phyloP scores from a whole-genome alignment of 2,113 vertebrate genomes.

The Osmerus mordax region DNA sequence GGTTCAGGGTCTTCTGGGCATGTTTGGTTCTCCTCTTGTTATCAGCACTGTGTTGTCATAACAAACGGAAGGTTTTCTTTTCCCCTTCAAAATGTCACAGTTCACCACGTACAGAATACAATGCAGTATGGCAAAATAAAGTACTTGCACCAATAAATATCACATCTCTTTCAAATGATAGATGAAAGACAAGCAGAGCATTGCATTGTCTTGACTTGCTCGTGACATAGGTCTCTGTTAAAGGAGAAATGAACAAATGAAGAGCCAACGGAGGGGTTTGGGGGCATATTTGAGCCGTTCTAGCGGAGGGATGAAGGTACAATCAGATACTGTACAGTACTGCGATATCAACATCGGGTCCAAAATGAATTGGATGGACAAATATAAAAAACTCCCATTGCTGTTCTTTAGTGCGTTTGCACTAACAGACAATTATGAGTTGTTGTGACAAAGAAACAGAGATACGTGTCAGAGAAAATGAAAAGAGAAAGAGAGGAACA shows the following conservation, averaged over 20 bases:
- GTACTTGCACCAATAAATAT: too few relatives aligned
- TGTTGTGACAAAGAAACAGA: conserved; percentile 12
- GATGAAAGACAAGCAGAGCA: too few relatives aligned
- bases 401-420: conserved; percentile 10
- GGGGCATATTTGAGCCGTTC: too few relatives aligned
- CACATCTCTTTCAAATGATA: too few relatives aligned
- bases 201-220: too few relatives aligned
- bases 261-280: too few relatives aligned
- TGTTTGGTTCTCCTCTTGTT: conserved; percentile 95
- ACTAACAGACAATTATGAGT: conserved; percentile 29
- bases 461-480: not conserved
- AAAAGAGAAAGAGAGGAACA: not conserved
- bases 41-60: conserved; percentile 81
- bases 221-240: too few relatives aligned
- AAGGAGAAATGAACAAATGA: too few relatives aligned
- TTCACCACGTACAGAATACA: too few relatives aligned
- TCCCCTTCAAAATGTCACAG: conserved; percentile 1
- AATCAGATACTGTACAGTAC: too few relatives aligned
- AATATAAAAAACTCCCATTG: not conserved
- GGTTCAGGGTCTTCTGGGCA: conserved; percentile 92
- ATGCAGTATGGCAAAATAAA: conserved; percentile 18
- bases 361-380: conserved; percentile 5
- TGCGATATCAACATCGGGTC: not conserved
- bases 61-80: conserved; percentile 22
- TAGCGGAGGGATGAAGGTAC: too few relatives aligned